Base-by-base conservation (phyloP, 2,888 invertebrate genomes). In the Portevinia maculata region DNA sequence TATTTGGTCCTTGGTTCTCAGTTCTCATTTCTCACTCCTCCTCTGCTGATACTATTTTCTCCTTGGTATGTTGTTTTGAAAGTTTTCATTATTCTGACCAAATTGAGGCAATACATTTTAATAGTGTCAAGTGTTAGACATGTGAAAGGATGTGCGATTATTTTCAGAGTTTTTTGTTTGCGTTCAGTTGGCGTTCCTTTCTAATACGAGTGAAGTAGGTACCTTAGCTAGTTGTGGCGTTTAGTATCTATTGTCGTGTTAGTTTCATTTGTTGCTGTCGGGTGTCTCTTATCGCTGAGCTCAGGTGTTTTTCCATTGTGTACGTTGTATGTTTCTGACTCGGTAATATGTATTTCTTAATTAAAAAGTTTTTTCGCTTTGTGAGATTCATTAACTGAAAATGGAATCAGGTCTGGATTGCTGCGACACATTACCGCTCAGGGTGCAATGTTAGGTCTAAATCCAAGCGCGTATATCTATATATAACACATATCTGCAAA, bases 91-190 rank as follows among this genome's bases (percentile, higher is more conserved):
- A 83, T 78, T 71, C 78, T 67, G 60, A 71, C 83, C 83, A 83
- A 83, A 83, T 83, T 83, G 83, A 83, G 67, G 83, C 78, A 83
- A 83, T 83, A 83, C 67, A 83, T 83, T 83, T 83, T 78, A 83
- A 83, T 83, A 78, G 83, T 83, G 83, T 83, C 83, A 83, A 83
- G 83, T 83, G 78, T 78, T 83, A 78, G 83, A 83, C 83, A 83
- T 60, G 62, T 83, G 83, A 78, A 78, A 78, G 83, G 83, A 78
- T 83, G 71, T 83, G 62, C 76, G 78, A 83, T 78, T 83, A 78
- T 78, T 78, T 73, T 44, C 19, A 0, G 41, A 24, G 24, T 79
- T 46, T 44, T 6, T 28, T 19, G 19, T 39, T 3, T 53, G 8
- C 28, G 13, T 13, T 7, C 11, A 8, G 21, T 13, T 28, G 24